Evolutionary conservation across 2,888 invertebrate species (phyloP).

Genomic region (Drosophila silvestris): DNA sequence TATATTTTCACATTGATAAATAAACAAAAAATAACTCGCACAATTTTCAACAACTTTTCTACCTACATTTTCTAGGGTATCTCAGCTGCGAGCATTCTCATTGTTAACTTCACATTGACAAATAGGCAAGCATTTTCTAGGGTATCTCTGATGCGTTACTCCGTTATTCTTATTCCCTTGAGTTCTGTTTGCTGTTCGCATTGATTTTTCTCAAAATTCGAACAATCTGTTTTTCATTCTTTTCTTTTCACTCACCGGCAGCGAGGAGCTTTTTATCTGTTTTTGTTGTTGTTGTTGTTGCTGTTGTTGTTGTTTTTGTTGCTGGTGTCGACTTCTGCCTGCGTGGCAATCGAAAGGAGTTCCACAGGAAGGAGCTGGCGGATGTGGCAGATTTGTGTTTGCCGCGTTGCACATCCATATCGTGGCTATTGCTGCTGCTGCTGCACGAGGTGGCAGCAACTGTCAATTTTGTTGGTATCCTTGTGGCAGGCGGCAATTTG

Average conservation of each 20-base stretch:
- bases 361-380: slow-evolving; percentile 83
- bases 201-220: slow-evolving; percentile 57
- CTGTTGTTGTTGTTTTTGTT: slow-evolving; percentile 50
- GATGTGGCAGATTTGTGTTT: slow-evolving; percentile 46
- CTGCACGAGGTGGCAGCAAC: slow-evolving; percentile 13
- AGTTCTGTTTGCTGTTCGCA: slow-evolving; percentile 13
- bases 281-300: slow-evolving; percentile 23
- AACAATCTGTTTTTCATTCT: not conserved
- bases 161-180: not conserved
- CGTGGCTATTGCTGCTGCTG: not conserved
- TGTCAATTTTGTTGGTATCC: slow-evolving; percentile 69
- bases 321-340: slow-evolving; percentile 79
- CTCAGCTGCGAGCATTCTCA: not conserved
- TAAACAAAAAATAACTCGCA: not conserved
- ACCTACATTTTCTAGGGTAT: slow-evolving; percentile 2
- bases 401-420: slow-evolving; percentile 29
- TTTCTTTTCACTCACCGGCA: slow-evolving; percentile 52
- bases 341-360: slow-evolving; percentile 84
- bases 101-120: not conserved
- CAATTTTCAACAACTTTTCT: not conserved
- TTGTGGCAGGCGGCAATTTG: slow-evolving; percentile 63
- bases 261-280: slow-evolving; percentile 46
- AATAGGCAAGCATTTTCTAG: slow-evolving; percentile 3
- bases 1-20: not conserved
- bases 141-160: not conserved